phyloP scores from a whole-genome alignment of 2,797 vertebrate species.

The Spinus pinus region DNA sequence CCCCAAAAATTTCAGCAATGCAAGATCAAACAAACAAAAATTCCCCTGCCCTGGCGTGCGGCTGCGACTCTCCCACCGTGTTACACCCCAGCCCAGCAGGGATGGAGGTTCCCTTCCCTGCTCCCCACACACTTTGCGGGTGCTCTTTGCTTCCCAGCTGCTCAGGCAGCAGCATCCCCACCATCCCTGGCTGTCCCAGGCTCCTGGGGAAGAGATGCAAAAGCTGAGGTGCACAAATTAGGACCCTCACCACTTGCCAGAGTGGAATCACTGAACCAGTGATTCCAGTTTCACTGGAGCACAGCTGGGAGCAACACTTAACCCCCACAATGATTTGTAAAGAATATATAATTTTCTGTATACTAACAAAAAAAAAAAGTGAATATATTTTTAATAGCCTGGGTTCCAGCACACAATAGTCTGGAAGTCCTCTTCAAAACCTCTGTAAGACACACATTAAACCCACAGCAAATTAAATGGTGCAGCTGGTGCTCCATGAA shows the following conservation, averaged over 20 bases:
- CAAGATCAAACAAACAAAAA: neutral
- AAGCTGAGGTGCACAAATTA: neutral
- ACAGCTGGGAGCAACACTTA: neutral
- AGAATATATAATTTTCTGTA: neutral
- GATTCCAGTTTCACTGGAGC: neutral
- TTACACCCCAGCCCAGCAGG: neutral
- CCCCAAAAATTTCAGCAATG: neutral
- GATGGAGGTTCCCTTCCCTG: neutral
- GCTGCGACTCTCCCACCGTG: neutral
- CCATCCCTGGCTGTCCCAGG: neutral
- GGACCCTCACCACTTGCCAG: neutral
- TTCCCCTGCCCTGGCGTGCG: neutral
- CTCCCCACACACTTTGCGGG: neutral
- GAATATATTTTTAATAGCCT: neutral
- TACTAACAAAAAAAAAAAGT: neutral
- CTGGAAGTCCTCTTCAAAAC: neutral
- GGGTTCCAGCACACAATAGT: neutral
- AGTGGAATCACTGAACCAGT: neutral
- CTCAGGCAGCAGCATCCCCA: fast-evolving
- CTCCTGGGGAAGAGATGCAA: neutral
- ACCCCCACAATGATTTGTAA: neutral
- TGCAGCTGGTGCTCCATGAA: neutral
- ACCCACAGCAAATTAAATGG: neutral
- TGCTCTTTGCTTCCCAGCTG: neutral
- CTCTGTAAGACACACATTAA: neutral